Base-by-base conservation (phyloP, 1,140 invertebrate species). In the Halictus rubicundus region DNA sequence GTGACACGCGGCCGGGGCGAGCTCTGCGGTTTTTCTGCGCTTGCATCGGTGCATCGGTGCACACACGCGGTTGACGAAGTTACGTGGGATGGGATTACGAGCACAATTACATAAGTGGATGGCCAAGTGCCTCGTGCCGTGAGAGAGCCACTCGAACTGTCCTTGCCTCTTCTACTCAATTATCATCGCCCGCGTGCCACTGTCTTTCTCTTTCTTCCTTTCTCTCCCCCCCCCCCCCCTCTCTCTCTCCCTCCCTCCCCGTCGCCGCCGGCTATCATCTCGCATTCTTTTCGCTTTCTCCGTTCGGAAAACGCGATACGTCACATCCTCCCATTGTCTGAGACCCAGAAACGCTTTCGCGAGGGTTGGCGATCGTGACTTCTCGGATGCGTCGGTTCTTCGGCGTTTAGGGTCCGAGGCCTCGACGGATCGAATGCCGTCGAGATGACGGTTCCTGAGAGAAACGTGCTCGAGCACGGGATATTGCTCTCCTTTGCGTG, bases 31-130 rank as follows among this genome's bases (percentile, higher is more conserved):
- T 78, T 84, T 84, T 76, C 68, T n/a, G 49, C 16, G 16, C 49
- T 14, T 16, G 49, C 42, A 12, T 12, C 42, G 42, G 42, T 46
- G 42, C 42, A 46, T 12, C 32, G 42, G 42, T 46, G 42, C 42
- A 46, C 21, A 32, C 42, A 32, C 63, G n/a, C 7, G 42, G 59
- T 68, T 68, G 52, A 84, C 83, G 37, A 78, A 81, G 72, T 85
- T 84, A 85, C 64, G 79, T 63, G 78, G 49, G 82, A 81, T 85
- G 68, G 68, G 73, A 84, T 85, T 84, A 85, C 78, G 78, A 81
- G 64, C 59, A 72, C 82, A 85, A 85, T 85, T 85, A 85, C 78
- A 81, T 84, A 84, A 85, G 82, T 85, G 78, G 65, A 68, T 54
- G 57, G 32, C 68, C 52, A 64, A 66, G 68, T 64, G 78, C 52